A percentile compares a stretch with the other conserved stretches of the same genome.
Conservation (phyloP, 2,797 vertebrate species). For the Heteromormyrus szaboi region DNA sequence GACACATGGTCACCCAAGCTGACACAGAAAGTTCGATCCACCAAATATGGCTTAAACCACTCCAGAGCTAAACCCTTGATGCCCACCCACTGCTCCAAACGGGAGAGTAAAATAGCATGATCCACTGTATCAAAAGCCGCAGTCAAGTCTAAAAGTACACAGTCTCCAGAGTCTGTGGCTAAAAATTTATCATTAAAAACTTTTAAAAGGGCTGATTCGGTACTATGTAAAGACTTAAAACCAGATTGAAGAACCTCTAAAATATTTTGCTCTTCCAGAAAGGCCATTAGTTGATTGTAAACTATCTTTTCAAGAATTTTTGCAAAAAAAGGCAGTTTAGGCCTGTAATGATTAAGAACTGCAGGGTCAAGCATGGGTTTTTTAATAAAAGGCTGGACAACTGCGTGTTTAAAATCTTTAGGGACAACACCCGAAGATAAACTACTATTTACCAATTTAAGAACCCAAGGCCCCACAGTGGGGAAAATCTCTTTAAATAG, state of each 20-base stretch:
- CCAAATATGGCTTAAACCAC: too few relatives aligned
- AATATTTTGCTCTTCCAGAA: background rate
- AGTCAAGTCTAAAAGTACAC: background rate
- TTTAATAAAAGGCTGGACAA: background rate
- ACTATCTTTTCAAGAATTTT: background rate
- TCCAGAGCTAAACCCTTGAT: background rate
- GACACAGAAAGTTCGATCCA: too few relatives aligned
- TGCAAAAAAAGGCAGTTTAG: too few relatives aligned
- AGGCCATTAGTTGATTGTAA: background rate
- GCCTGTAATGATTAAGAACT: too few relatives aligned
- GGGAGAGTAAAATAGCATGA: background rate
- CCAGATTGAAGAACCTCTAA: background rate
- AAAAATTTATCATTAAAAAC: background rate
- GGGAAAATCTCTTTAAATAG: background rate
- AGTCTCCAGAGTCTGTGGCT: background rate
- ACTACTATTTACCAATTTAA: background rate
- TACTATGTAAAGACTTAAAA: background rate
- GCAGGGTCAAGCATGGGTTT: too few relatives aligned
- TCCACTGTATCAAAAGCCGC: background rate
- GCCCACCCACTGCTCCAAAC: background rate
- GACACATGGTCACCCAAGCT: too few relatives aligned
- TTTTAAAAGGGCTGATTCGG: background rate
- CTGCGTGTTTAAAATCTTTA: background rate
- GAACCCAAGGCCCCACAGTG: background rate
- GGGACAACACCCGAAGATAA: too few relatives aligned